A percentile compares a stretch with the other conserved stretches of the same genome.
Conservation (phyloP, 2,888 invertebrate species). For the Caenorhabditis afra region DNA sequence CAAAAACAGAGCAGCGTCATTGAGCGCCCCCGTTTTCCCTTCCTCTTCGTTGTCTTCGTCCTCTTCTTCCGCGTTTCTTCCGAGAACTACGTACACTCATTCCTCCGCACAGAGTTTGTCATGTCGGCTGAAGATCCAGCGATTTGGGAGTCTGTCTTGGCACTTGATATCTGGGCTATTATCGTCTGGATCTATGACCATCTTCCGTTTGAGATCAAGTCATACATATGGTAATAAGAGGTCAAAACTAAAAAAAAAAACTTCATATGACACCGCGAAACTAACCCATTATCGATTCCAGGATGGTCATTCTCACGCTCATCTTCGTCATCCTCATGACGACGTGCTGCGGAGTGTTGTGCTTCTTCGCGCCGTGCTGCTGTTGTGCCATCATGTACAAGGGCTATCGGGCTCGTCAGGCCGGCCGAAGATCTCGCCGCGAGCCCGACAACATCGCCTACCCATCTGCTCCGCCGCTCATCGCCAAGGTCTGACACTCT, state of each 20-base stretch:
- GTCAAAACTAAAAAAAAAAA: neutral
- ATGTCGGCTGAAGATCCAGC: slow-evolving; percentile 51
- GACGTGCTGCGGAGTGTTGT: slow-evolving; percentile 68
- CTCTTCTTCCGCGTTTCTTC: slow-evolving; percentile 3
- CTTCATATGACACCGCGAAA: too few species aligned
- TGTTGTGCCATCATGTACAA: slow-evolving; percentile 66
- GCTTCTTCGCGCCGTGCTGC: slow-evolving; percentile 72
- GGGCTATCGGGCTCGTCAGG: slow-evolving; percentile 51
- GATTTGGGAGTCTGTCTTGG: slow-evolving; percentile 62
- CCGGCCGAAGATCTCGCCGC: slow-evolving; percentile 40
- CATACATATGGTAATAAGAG: slow-evolving; percentile 60
- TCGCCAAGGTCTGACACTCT: slow-evolving; percentile 55
- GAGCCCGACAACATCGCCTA: slow-evolving; percentile 44
- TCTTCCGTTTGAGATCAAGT: slow-evolving; percentile 66
- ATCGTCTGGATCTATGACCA: slow-evolving; percentile 63
- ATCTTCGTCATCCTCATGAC: slow-evolving; percentile 65
- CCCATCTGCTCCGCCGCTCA: slow-evolving; percentile 56
- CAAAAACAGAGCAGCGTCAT: neutral
- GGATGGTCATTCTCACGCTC: slow-evolving; percentile 72
- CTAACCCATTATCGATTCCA: slow-evolving; percentile 41
- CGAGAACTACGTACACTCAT: neutral
- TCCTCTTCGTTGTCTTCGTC: slow-evolving; percentile 7
- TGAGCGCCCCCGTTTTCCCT: slow-evolving; percentile 5
- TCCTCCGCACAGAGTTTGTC: slow-evolving; percentile 9
- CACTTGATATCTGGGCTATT: slow-evolving; percentile 61